Base-by-base conservation (phyloP, 2,888 invertebrate genomes). In the Dryobotodes eremita region DNA sequence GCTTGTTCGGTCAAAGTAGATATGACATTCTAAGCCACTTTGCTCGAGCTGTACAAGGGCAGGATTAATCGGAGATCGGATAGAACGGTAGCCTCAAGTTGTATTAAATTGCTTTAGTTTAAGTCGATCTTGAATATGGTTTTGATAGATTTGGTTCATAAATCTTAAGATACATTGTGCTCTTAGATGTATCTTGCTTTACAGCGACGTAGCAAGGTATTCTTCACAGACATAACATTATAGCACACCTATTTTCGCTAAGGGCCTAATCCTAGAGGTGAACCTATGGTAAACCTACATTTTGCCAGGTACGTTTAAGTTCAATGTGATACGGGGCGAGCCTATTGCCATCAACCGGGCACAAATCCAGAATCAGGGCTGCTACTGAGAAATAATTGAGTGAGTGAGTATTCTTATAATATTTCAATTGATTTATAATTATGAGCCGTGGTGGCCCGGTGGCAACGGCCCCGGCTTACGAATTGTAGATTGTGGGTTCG, bases 1-100 rank as follows among this genome's bases (percentile, higher is more conserved):
- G 50, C 57, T 46, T 73, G 50, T 70, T 80, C 42, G 17, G 13
- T n/a, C 31, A 2, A 65, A 83, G 71, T 70, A 70, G 50, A 65
- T 76, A 65, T 72, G 77, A 72, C 72, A 48, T 62, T 72, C 46
- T 70, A 83, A 83, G 72, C 71, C 65, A 85, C 74, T 82, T 80
- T 57, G 53, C 69, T 64, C 55, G 26, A 55, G 66, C 48, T 61
- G n/a, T 75, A 64, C 53, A 36, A 55, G 61, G n/a, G 48, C 46
- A 48, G 69, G 76, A 72, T 75, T 69, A 71, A 76, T 82, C 55
- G 59, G 26, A 55, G 46, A 66, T 61, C 64, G n/a, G 55, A 76
- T 59, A 59, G 64, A 79, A 64, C 42, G 15, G n/a, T 42, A 64
- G 55, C 55, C 64, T 65, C 48, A 65, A 76, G 42, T 75, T 57